phyloP scores from a whole-genome alignment of 2,797 vertebrate species.

The Cyprinella venusta region DNA sequence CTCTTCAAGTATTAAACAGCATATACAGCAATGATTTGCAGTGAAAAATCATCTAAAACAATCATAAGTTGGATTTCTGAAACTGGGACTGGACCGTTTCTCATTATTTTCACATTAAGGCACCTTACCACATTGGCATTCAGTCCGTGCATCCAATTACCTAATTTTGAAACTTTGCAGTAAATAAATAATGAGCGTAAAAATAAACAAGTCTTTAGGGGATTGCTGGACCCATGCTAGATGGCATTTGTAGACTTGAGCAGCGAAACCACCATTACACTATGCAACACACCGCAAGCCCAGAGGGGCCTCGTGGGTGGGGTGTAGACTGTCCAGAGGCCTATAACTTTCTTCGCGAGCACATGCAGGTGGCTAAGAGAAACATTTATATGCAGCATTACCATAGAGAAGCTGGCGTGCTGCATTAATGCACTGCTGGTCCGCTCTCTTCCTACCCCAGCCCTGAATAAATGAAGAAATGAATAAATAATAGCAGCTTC shows the following conservation, averaged over 20 bases:
- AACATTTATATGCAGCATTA: slow-evolving; percentile 53
- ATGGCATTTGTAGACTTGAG: slow-evolving; percentile 32
- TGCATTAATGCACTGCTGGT: slow-evolving; percentile 46
- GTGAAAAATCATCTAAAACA: neutral
- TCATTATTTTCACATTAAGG: slow-evolving; percentile 27
- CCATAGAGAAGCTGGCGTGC: slow-evolving; percentile 13
- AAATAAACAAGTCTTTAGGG: slow-evolving; percentile 48
- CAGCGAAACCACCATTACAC: slow-evolving; percentile 32
- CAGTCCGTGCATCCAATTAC: slow-evolving; percentile 38
- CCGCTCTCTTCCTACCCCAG: slow-evolving; percentile 26
- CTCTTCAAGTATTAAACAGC: neutral
- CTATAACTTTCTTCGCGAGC: slow-evolving; percentile 36
- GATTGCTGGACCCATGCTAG: slow-evolving; percentile 28
- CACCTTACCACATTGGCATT: slow-evolving; percentile 32
- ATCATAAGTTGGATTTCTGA: neutral
- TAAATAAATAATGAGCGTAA: slow-evolving; percentile 49
- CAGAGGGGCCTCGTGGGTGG: slow-evolving; percentile 11
- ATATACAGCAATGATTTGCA: neutral
- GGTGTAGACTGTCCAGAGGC: slow-evolving; percentile 27
- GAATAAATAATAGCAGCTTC: slow-evolving; percentile 52
- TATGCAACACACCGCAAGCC: slow-evolving; percentile 6
- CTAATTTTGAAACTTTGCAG: slow-evolving; percentile 38
- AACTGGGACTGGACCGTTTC: neutral
- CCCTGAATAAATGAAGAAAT: slow-evolving; percentile 52
- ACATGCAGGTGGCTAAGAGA: slow-evolving; percentile 25